These are phyloP conservation scores for Osmerus eperlanus DNA, from an alignment of 2,113 vertebrate genomes.

Conservation along the genomic window DNA sequence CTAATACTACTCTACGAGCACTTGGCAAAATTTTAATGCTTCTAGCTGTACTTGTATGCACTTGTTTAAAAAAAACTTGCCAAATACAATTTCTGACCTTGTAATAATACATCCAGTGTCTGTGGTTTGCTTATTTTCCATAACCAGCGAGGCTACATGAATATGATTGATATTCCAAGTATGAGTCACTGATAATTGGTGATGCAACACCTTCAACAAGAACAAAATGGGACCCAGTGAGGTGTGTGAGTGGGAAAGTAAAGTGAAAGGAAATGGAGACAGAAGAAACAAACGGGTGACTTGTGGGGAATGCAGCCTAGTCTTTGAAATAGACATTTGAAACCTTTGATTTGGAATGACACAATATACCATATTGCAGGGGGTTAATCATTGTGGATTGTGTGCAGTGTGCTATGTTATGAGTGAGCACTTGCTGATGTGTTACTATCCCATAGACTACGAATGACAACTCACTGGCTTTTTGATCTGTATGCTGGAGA, in stretches of 20 bases:
- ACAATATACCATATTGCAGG: no score
- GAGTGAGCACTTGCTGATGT: no score
- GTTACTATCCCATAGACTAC: no score
- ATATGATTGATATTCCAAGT: constrained; percentile 23
- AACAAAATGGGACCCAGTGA: constrained; percentile 38
- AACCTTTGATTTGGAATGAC: no score
- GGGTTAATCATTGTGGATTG: no score
- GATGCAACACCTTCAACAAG: constrained; percentile 56
- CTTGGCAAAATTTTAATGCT: constrained; percentile 88
- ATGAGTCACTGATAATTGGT: constrained; percentile 44
- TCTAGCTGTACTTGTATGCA: constrained; percentile 96
- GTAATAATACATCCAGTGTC: constrained; percentile 85
- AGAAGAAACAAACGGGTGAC: constrained; percentile 14
- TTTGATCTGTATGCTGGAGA: no score
- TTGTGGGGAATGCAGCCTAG: neutral
- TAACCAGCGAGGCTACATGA: constrained; percentile 32
- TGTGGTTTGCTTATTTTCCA: constrained; percentile 77
- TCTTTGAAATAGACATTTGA: no score
- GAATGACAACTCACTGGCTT: no score
- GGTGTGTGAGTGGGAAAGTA: neutral
- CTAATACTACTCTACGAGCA: constrained; percentile 90
- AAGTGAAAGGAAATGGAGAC: neutral
- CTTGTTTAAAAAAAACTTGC: constrained; percentile 84
- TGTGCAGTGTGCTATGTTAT: no score
- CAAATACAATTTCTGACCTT: constrained; percentile 97